Evolutionary conservation across 2,888 invertebrate species (phyloP), one percentile per base, ranked within the genome.

Genomic region (Lordiphosa fenestrarum): DNA sequence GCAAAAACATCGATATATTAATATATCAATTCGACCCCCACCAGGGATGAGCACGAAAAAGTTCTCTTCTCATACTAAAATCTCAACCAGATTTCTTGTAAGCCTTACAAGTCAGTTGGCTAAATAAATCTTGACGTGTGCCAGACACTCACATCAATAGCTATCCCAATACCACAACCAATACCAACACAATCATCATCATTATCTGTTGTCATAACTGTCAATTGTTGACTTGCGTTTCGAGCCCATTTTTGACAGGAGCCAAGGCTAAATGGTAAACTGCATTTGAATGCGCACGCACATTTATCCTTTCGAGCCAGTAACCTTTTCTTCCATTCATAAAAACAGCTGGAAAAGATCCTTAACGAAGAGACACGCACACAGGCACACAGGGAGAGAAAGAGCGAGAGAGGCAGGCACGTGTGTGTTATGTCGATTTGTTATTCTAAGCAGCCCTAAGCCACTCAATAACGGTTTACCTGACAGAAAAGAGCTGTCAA

Each of bases 121-220:
- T 30, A 30, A 30, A 30, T 33, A 9, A 36, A 40, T 56, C 41
- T 40, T 55, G 33, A 64, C 65, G 65, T 40, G 65, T 64, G 62
- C 54, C 62, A 30, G 13, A 15, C 39, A 36, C 25, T 35, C 54
- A 50, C 38, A 19, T 15, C 7, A 15, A 39, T 25, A 50, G 53
- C 37, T 54, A 49, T 38, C 41, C 44, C 21, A 41, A 57, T 50
- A 62, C 12, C 37, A 37, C 42, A 64, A 63, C 53, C 51, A 58
- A 41, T 36, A 47, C 38, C 42, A 42, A 39, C 13, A 39, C 39
- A 59, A 71, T 66, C 51, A 53, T 70, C 58, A 77, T 66, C 66
- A 71, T 66, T 82, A 84, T 75, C 84, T 71, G 84, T 70, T 70
- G 69, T 63, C 73, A 83, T 83, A 85, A 85, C 84, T 82, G 81